Conservation (phyloP, 1,140 invertebrate genomes). For the Heliconius hermathena region DNA sequence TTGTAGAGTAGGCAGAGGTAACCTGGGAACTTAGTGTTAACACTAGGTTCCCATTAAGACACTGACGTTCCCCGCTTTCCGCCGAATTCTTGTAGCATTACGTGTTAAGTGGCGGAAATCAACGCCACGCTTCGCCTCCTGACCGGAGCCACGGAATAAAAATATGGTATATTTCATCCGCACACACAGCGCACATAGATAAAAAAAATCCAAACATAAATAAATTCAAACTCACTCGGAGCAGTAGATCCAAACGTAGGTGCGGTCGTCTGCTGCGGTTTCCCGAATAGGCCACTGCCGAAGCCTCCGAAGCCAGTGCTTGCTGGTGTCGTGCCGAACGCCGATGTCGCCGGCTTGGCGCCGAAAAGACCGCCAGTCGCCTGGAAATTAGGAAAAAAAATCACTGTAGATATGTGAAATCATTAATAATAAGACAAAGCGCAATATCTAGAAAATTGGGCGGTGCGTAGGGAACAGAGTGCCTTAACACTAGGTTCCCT, state of each 20-base stretch:
- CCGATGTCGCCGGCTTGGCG: conserved; percentile 55
- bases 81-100: neutral
- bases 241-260: conserved; percentile 48
- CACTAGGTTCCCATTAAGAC: neutral
- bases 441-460: too few relatives aligned
- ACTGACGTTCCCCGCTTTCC: neutral
- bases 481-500: too few relatives aligned
- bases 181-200: neutral
- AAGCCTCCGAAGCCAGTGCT: conserved; percentile 62
- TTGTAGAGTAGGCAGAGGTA: neutral
- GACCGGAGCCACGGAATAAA: neutral
- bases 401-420: neutral
- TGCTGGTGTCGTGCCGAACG: conserved; percentile 53
- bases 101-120: neutral
- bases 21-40: neutral
- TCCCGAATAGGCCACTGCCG: conserved; percentile 75
- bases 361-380: conserved; percentile 71
- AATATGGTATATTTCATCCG: neutral
- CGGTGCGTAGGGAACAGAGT: too few relatives aligned
- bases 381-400: conserved; percentile 32
- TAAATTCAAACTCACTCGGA: conserved; percentile 32
- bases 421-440: too few relatives aligned
- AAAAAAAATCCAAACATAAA: too few relatives aligned
- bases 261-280: conserved; percentile 45
- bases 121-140: neutral